Evolutionary conservation across 2,888 invertebrate genomes (phyloP).

Genomic region (Rhynchonema sp.): DNA sequence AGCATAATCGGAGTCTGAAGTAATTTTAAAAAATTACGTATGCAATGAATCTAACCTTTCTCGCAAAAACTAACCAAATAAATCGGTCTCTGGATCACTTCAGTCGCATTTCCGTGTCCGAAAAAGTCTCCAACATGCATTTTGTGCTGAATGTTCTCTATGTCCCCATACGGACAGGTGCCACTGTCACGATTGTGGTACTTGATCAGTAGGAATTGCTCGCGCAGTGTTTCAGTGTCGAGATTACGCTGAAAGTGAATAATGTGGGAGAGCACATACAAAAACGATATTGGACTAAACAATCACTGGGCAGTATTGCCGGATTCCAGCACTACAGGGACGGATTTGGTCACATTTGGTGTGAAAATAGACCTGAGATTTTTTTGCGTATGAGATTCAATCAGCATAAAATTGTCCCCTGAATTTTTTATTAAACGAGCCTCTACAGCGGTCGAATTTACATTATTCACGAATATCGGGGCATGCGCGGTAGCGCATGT

Average conservation of each 20-base stretch:
- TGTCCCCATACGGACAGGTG: not conserved
- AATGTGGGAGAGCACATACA: not conserved
- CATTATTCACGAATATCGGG: no score
- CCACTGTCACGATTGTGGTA: not conserved
- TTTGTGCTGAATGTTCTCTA: not conserved
- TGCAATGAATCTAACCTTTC: not conserved
- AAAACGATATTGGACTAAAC: no score
- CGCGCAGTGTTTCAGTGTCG: not conserved
- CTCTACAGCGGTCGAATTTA: no score
- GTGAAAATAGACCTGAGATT: no score
- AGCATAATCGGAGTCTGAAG: no score
- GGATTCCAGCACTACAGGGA: no score
- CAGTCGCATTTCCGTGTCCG: not conserved
- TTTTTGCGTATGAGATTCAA: no score
- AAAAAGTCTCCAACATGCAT: not conserved
- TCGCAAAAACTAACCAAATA: not conserved
- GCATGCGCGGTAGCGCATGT: no score
- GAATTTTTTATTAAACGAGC: no score
- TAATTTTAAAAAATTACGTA: not conserved
- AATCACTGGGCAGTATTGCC: no score
- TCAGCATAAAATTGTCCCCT: no score
- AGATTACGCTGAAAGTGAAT: not conserved
- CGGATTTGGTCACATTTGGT: no score
- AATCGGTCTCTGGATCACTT: not conserved
- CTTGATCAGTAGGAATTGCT: not conserved